A percentile compares a stretch with the other conserved stretches of the same genome.
phyloP scores from a whole-genome alignment of 2,113 vertebrate genomes.

The Synchiropus splendidus region DNA sequence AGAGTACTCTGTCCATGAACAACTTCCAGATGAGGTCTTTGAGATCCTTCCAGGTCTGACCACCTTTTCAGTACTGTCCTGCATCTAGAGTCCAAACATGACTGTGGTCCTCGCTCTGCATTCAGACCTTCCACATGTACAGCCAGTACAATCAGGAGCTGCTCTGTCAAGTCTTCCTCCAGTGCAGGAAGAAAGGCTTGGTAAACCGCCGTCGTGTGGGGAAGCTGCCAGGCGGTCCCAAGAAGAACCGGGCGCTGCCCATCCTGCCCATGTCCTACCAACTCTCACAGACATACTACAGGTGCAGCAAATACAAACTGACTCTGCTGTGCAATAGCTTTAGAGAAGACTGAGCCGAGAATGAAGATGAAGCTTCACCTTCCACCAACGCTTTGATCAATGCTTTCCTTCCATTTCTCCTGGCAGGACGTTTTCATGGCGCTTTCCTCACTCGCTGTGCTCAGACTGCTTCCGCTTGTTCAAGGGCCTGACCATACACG shows the following conservation, averaged over 20 bases:
- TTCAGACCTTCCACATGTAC: conserved; percentile 83
- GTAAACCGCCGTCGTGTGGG: conserved; percentile 82
- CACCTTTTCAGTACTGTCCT: background rate
- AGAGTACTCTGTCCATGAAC: conserved; percentile 86
- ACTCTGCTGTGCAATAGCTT: too few relatives aligned
- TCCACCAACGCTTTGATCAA: background rate
- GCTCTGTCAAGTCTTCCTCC: conserved; percentile 77
- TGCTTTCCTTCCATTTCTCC: background rate
- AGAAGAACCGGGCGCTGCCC: conserved; percentile 83
- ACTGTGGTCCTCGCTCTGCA: background rate
- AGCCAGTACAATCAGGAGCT: conserved; percentile 77
- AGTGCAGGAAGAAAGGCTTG: conserved; percentile 75
- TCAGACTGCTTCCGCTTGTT: conserved; percentile 79
- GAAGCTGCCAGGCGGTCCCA: conserved; percentile 68
- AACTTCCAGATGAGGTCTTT: conserved; percentile 84
- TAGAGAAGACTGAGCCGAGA: too few relatives aligned
- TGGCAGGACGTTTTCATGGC: conserved; percentile 81
- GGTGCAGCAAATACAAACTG: too few relatives aligned
- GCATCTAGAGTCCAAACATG: background rate
- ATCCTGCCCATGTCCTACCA: conserved; percentile 96
- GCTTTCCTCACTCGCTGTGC: conserved; percentile 77
- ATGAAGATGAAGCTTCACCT: too few relatives aligned
- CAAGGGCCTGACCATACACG: conserved; percentile 54
- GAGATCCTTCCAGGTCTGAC: conserved; percentile 81
- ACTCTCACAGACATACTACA: conserved; percentile 88